These are phyloP conservation scores for Pseudomugil tenellus DNA, from an alignment of 2,797 vertebrate species.

Conservation along the genomic window DNA sequence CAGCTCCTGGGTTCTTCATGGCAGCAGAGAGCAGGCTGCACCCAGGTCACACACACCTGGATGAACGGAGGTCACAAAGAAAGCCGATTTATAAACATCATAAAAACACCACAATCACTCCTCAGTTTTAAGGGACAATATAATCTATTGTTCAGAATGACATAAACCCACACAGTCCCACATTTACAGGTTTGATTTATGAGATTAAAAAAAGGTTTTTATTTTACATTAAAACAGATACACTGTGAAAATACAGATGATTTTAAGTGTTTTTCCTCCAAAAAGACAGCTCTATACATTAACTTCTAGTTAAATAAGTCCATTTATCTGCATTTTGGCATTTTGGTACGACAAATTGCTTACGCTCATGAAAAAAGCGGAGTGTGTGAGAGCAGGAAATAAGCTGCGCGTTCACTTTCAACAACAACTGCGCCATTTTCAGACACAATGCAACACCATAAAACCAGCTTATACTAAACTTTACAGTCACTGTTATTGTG, in stretches of 20 bases:
- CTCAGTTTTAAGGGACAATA: neutral
- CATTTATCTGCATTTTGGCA: neutral
- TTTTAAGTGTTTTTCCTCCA: too few species aligned
- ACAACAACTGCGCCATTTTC: constrained; percentile 56
- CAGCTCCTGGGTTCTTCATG: constrained; percentile 80
- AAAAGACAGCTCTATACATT: neutral
- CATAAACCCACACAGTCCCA: neutral
- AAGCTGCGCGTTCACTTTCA: neutral
- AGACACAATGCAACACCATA: neutral
- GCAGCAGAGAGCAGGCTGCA: constrained; percentile 56
- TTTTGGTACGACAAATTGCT: neutral
- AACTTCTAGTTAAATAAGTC: neutral
- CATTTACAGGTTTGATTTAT: too few species aligned
- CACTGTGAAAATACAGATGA: too few species aligned
- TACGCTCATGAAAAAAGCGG: neutral
- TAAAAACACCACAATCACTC: neutral
- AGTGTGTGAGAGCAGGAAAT: constrained; percentile 47
- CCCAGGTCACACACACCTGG: constrained; percentile 72
- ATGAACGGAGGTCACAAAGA: neutral
- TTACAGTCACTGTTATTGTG: neutral
- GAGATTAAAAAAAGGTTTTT: neutral
- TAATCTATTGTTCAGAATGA: neutral
- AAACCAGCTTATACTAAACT: neutral
- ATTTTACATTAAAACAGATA: too few species aligned
- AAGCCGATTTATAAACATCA: neutral